Percentiles rank a stretch among this genome's conserved stretches.
Conservation (phyloP, 2,113 vertebrate genomes). For the Promerops cafer region DNA sequence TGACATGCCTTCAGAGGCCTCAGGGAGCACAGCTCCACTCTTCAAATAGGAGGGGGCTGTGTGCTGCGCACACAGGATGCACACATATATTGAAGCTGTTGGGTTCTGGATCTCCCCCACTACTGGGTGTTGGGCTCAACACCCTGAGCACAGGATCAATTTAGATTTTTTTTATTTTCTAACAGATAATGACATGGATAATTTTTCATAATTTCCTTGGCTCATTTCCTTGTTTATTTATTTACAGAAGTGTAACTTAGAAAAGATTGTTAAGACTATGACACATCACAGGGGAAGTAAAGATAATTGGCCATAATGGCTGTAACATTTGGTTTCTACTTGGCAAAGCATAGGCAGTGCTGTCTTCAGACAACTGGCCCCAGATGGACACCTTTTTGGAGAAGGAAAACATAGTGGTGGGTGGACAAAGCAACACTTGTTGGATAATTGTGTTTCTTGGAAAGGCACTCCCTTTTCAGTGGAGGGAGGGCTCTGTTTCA, state of each 20-base stretch:
- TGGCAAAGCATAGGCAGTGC: not conserved
- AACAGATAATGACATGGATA: not conserved
- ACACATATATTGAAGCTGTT: not conserved
- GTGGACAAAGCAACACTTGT: not conserved
- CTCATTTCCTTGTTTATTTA: not conserved
- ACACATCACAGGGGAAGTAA: not conserved
- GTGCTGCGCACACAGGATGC: not conserved
- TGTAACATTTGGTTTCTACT: not conserved
- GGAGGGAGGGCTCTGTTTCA: not conserved
- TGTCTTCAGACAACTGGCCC: not conserved
- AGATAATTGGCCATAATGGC: not conserved
- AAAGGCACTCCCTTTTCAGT: not conserved
- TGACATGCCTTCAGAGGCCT: accelerated
- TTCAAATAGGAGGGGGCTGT: not conserved
- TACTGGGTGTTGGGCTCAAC: not conserved
- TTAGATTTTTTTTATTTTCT: not conserved
- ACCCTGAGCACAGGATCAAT: not conserved
- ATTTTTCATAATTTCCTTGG: not conserved
- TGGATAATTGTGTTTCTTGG: not conserved
- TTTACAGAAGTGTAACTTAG: not conserved
- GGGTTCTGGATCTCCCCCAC: not conserved
- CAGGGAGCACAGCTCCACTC: not conserved
- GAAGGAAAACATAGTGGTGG: not conserved
- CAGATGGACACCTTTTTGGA: not conserved
- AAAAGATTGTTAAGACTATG: not conserved